Percentiles rank a stretch among this genome's conserved stretches.
Evolutionary conservation across 92 coral and sea anemone genomes (phyloP).

Genomic region (Phymanthus crucifer): DNA sequence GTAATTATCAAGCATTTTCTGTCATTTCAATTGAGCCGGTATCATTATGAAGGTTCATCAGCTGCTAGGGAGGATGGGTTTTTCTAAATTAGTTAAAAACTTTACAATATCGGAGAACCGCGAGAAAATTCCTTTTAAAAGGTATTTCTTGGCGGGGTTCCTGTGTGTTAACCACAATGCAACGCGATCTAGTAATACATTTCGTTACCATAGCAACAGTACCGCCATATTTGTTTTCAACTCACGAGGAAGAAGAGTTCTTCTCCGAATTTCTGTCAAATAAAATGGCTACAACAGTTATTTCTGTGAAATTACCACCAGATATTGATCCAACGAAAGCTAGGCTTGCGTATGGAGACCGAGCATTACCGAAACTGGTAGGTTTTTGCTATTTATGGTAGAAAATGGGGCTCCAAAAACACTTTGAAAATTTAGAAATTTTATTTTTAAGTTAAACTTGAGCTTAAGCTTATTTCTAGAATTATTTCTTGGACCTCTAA

Average conservation of each 20-base stretch:
- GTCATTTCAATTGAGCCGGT: too few species aligned
- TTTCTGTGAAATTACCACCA: constrained; percentile 88
- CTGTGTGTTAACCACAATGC: constrained; percentile 39
- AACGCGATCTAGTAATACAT: background rate
- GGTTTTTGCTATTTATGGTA: constrained; percentile 11
- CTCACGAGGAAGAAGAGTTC: background rate
- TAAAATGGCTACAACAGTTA: constrained; percentile 87
- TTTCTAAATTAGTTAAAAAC: too few species aligned
- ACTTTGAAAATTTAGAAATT: background rate
- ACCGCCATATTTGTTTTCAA: constrained; percentile 75
- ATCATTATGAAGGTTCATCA: constrained; percentile 80
- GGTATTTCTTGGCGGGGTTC: constrained; percentile 17
- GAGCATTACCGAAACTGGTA: constrained; percentile 96
- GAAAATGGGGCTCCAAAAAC: background rate
- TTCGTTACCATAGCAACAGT: constrained; percentile 67
- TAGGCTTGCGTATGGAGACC: constrained; percentile 88
- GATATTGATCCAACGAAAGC: constrained; percentile 91
- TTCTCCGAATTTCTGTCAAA: background rate
- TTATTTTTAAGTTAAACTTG: background rate
- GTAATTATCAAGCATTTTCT: too few species aligned
- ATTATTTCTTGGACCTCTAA: background rate
- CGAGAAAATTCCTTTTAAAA: too few species aligned
- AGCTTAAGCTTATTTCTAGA: background rate
- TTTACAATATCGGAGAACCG: too few species aligned
- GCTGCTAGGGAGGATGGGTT: too few species aligned